Conservation (phyloP, 2,888 invertebrate species). For the Mimumesa dahlbomi region DNA sequence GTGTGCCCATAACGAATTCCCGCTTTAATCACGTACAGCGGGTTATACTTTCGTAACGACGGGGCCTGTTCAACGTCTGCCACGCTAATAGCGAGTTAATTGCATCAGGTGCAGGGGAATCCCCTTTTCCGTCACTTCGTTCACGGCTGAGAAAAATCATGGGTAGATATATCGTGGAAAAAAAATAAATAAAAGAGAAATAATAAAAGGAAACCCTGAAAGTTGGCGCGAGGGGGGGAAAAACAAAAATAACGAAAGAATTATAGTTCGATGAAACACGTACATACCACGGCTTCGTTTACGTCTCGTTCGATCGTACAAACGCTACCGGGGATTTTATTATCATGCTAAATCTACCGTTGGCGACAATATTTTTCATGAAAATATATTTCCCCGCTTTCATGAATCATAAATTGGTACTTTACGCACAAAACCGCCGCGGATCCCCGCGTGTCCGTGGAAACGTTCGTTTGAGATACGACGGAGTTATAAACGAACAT, state of each 20-base stretch:
- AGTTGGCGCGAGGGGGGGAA: too few relatives aligned
- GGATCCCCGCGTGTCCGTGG: conserved; percentile 2
- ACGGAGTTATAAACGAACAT: conserved; percentile 42
- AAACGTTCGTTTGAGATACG: conserved; percentile 35
- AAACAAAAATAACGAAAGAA: conserved; percentile 17
- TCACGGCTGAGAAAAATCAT: conserved; percentile 26
- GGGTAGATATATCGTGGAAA: conserved; percentile 13
- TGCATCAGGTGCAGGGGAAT: conserved; percentile 67
- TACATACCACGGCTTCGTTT: conserved; percentile 13
- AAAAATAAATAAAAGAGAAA: conserved; percentile 21
- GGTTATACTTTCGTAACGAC: conserved; percentile 63
- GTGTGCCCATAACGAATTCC: conserved; percentile 64
- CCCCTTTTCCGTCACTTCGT: conserved; percentile 64
- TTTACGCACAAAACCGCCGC: not conserved
- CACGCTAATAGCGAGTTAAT: conserved; percentile 72
- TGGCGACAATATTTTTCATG: not conserved
- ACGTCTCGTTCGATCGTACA: too few relatives aligned
- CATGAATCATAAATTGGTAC: conserved; percentile 47
- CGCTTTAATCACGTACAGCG: conserved; percentile 66
- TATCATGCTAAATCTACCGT: not conserved
- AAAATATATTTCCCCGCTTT: conserved; percentile 17
- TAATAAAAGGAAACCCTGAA: too few relatives aligned
- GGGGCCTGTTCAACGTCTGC: conserved; percentile 67
- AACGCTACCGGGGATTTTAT: too few relatives aligned
- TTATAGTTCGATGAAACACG: conserved; percentile 6